Conservation (phyloP, 1,140 invertebrate genomes). For the Paraescarpia echinospica region DNA sequence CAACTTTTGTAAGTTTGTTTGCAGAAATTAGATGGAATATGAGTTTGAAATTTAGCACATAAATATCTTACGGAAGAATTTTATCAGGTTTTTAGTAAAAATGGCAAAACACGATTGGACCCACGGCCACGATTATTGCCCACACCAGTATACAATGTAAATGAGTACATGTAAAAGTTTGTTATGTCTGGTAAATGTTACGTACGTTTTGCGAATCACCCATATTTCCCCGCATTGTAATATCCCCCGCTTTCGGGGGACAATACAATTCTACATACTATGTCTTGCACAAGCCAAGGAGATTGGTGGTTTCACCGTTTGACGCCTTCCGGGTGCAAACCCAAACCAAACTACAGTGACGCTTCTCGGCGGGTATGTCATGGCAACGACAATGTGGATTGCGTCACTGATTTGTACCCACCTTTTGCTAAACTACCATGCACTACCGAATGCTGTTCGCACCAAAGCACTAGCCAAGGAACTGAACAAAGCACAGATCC, state of each 20-base stretch:
- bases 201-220: not conserved
- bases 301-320: not conserved
- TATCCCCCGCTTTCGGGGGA: not conserved
- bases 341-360: not conserved
- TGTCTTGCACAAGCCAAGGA: not conserved
- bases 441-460: not conserved
- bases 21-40: too few species aligned
- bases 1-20: too few species aligned
- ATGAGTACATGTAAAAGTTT: too few species aligned
- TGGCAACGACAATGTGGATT: not conserved
- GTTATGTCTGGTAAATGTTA: not conserved
- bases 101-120: too few species aligned
- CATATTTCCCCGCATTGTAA: not conserved
- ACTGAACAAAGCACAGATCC: not conserved
- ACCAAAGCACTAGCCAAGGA: not conserved
- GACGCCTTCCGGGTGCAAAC: not conserved
- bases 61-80: too few species aligned
- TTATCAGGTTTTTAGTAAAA: too few species aligned
- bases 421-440: not conserved
- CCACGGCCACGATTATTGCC: too few species aligned
- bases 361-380: not conserved
- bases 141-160: too few species aligned
- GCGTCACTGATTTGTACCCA: slow-evolving; percentile 3
- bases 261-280: not conserved
- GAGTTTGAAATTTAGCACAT: too few species aligned